Base-by-base conservation (phyloP, 1,140 invertebrate species). In the Dendroctonus ponderosae region DNA sequence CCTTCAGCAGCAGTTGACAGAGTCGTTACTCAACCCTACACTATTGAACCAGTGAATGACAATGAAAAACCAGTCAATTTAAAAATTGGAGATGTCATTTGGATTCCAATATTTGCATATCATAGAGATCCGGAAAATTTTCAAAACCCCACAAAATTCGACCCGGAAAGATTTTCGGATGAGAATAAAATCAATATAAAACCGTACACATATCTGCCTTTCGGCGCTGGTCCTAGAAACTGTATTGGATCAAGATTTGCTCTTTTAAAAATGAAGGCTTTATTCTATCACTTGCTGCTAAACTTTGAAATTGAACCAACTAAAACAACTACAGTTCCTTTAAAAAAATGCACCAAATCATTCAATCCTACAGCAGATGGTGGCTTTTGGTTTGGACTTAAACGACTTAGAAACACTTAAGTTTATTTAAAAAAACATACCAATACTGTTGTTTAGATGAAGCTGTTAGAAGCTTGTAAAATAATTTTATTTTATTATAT, bases 211-310 rank as follows among this genome's bases (percentile, higher is more conserved):
- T 85, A 77, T 70, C 60, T 84, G 54, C 82, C 85, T 0, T 86
- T 86, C 73, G 82, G 83, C 14, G 71, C 80, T 40, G 86, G 86
- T 40, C 80, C 82, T 6, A 77, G 85, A 67, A 53, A 15, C 53
- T 71, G 62, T 54, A 62, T 66, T 61, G 80, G 78, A 48, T 68
- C 63, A 7, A 69, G 78, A 38, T 79, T 78, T 44, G 61, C 67
- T 7, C 53, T 69, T 0, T 9, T 65, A 9, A 56, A 68, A 62
- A 48, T 50, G n/a, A 79, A 79, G 65, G 11, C 68, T 0, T 9
- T 76, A 0, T 14, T 79, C 3, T 75, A 72, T 39, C 57, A 78
- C 53, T 14, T 80, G 4, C 8, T 79, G 0, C 44, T 46, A 3
- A 68, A 70, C 6, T 79, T 74, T 7, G 66, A 71, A 8, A 43